phyloP scores from a whole-genome alignment of 2,797 vertebrate genomes.

The Labeo calbasu region DNA sequence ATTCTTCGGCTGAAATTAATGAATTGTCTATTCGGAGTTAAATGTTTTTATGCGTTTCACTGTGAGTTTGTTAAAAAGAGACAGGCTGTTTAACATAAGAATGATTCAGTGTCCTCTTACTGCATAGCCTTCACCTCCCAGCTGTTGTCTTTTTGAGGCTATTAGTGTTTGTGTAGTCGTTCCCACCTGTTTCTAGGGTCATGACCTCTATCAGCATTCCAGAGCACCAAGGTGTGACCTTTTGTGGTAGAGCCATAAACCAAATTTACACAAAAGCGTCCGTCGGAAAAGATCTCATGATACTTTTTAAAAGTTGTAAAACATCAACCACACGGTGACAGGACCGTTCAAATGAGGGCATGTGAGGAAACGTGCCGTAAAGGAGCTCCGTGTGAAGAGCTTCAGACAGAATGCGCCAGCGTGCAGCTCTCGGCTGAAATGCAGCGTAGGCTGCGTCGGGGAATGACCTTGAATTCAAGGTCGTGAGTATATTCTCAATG shows the following conservation, averaged over 20 bases:
- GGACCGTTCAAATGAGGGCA: background rate
- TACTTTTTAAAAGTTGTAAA: slow-evolving; percentile 30
- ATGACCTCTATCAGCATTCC: slow-evolving; percentile 68
- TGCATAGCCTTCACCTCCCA: slow-evolving; percentile 56
- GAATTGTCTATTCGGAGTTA: background rate
- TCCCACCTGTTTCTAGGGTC: slow-evolving; percentile 78
- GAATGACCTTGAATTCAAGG: slow-evolving; percentile 82
- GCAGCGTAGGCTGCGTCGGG: slow-evolving; percentile 76
- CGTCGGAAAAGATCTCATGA: background rate
- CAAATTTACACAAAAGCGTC: slow-evolving; percentile 42
- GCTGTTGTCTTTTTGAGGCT: slow-evolving; percentile 54
- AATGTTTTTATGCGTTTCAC: background rate
- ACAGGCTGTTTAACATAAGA: slow-evolving; percentile 25
- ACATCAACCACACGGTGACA: slow-evolving; percentile 24
- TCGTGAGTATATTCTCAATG: slow-evolving; percentile 72
- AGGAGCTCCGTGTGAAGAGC: slow-evolving; percentile 50
- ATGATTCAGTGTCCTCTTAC: slow-evolving; percentile 19
- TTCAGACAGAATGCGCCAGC: slow-evolving; percentile 70
- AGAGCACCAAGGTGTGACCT: slow-evolving; percentile 59
- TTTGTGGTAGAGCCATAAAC: slow-evolving; percentile 59
- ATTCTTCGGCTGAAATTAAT: background rate
- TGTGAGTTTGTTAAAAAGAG: background rate
- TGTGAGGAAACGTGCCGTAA: slow-evolving; percentile 5
- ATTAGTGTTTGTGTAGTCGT: slow-evolving; percentile 65
- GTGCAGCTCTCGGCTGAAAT: slow-evolving; percentile 75